Conservation (phyloP, 2,113 vertebrate species). For the Zosterops borbonicus region DNA sequence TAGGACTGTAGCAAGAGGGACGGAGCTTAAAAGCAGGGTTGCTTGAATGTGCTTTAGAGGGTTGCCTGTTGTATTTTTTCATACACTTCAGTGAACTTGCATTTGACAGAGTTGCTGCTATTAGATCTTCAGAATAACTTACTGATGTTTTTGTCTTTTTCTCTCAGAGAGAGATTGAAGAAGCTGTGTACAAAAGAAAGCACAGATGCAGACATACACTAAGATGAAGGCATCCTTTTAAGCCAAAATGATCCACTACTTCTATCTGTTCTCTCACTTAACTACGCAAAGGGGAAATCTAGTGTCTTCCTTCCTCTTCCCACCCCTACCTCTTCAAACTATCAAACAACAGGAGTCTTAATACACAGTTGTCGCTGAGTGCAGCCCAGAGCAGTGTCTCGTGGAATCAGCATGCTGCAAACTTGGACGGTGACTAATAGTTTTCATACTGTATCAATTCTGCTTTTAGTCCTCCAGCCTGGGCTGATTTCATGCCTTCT, state of each 20-base stretch:
- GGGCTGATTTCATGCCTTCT: neutral
- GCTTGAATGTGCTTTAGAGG: neutral
- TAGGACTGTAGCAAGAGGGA: neutral
- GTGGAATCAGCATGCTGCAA: neutral
- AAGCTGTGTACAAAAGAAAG: slow-evolving; percentile 31
- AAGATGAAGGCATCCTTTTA: slow-evolving; percentile 33
- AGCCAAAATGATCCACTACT: neutral
- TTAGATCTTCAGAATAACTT: slow-evolving; percentile 35
- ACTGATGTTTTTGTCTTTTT: slow-evolving; percentile 9
- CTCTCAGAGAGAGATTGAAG: neutral
- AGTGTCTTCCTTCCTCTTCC: neutral
- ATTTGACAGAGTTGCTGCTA: slow-evolving; percentile 17
- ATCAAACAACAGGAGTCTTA: neutral
- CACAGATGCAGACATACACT: neutral
- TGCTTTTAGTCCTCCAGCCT: neutral
- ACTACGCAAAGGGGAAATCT: neutral
- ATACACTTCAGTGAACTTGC: neutral
- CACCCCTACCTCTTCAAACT: neutral
- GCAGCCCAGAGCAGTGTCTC: neutral
- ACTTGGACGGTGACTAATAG: slow-evolving; percentile 12
- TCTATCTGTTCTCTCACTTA: neutral
- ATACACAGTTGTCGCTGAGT: neutral
- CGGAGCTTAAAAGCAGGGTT: neutral
- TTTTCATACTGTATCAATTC: neutral
- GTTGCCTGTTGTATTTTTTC: neutral